Evolutionary conservation across 2,888 invertebrate genomes (phyloP), one percentile per base, ranked within the genome.

Genomic region (Tetragonula carbonaria): DNA sequence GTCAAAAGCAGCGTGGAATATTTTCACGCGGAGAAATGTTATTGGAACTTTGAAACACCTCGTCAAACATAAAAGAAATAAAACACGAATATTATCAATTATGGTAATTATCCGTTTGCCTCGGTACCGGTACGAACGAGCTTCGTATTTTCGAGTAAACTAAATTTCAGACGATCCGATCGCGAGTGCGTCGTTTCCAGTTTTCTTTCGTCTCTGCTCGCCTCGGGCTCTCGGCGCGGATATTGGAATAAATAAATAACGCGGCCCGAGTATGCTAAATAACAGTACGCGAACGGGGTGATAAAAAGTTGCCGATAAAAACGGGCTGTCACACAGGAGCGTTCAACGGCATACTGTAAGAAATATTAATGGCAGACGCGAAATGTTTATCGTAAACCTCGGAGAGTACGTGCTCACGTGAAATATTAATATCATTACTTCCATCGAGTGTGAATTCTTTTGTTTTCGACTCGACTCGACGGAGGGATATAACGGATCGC

Each of bases 81-180:
- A 38, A 38, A 0, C 5, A 11, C 45, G 8, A 45, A 8, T 45
- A 45, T 45, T 45, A 45, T 45, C 45, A 1, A 45, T 45, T 11
- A 45, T 8, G 45, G 0, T 45, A 45, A 45, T 45, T 45, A 45
- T 45, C 8, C 8, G 13, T 62, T 21, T 2, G 21, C 33, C 33
- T 33, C 33, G 33, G 8, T 38, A 8, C 4, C 8, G 51, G n/a
- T 59, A 28, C 2, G 45, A 33, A 55, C 59, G 65, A 50, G 33
- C 28, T 23, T 51, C 18, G 55, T 70, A 73, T 67, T 84, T 74
- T 66, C 71, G 53, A 33, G 33, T 55, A 55, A 75, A 75, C 16
- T 80, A 74, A 74, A 78, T 65, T 68, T 62, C 18, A 50, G 50
- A 21, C 59, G 53, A 73, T 73, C 55, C 70, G 16, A 55, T 38